phyloP scores from a whole-genome alignment of 2,888 invertebrate species.

The Liodrosophila aerea region DNA sequence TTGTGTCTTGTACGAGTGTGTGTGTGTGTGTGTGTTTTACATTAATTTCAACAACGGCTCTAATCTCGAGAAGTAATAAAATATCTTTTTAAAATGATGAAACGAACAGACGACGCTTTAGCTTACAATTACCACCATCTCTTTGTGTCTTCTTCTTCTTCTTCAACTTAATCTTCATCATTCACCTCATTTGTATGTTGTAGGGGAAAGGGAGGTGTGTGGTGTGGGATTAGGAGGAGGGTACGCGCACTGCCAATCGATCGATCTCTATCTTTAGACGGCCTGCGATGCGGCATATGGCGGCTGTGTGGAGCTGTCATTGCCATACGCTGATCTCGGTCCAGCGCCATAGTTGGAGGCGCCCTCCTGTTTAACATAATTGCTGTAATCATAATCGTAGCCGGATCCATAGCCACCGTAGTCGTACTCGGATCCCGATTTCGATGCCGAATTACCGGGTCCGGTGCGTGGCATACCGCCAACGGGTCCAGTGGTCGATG shows the following conservation, averaged over 20 bases:
- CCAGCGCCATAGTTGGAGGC: conserved; percentile 82
- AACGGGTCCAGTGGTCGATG: conserved; percentile 81
- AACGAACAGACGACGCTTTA: conserved; percentile 82
- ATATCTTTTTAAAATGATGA: conserved; percentile 53
- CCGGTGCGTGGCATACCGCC: conserved; percentile 82
- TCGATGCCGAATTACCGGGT: conserved; percentile 82
- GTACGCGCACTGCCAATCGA: conserved; percentile 32
- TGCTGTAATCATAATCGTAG: conserved; percentile 82
- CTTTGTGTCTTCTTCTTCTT: conserved; percentile 37
- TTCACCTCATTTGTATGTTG: conserved; percentile 48
- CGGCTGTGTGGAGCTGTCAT: conserved; percentile 82
- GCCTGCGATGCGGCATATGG: conserved; percentile 82
- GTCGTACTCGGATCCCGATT: conserved; percentile 82
- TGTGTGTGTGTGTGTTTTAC: conserved; percentile 64
- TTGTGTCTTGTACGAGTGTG: too few relatives aligned
- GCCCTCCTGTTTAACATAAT: conserved; percentile 82
- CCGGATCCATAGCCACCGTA: conserved; percentile 82
- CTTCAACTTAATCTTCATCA: conserved; percentile 55
- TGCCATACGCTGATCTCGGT: conserved; percentile 82
- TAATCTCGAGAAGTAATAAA: conserved; percentile 47
- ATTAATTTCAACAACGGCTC: conserved; percentile 80
- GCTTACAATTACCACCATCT: conserved; percentile 79
- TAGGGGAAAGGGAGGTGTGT: background rate
- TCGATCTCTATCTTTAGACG: conserved; percentile 69
- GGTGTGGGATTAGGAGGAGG: conserved; percentile 34